Evolutionary conservation across 2,888 invertebrate genomes (phyloP).

Genomic region (Coronaproctus castanopsis): DNA sequence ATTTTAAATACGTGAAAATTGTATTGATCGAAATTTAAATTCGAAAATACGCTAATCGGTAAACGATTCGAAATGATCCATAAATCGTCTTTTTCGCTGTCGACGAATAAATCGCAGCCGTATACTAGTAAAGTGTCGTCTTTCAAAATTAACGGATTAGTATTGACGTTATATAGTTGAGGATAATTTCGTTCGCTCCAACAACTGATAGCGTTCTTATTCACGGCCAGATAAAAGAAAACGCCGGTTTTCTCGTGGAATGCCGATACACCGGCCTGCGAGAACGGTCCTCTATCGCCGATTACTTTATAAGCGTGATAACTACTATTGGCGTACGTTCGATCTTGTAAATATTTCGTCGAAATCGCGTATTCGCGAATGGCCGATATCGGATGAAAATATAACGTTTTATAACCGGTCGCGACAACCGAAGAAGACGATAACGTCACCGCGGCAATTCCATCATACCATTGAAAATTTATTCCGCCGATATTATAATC

Average conservation of each 20-base stretch:
- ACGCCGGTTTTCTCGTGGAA: slow-evolving; percentile 46
- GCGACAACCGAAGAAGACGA: slow-evolving; percentile 31
- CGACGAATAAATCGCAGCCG: slow-evolving; percentile 60
- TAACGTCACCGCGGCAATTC: slow-evolving; percentile 53
- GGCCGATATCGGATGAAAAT: slow-evolving; percentile 65
- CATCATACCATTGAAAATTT: slow-evolving; percentile 71
- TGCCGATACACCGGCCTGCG: slow-evolving; percentile 52
- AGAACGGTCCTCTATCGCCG: slow-evolving; percentile 47
- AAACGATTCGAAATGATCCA: slow-evolving; percentile 50
- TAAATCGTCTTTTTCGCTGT: slow-evolving; percentile 39
- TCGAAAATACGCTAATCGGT: not conserved
- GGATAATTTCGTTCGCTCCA: slow-evolving; percentile 41
- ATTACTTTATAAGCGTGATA: slow-evolving; percentile 53
- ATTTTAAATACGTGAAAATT: not conserved
- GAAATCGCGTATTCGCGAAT: slow-evolving; percentile 58
- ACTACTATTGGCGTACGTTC: slow-evolving; percentile 43
- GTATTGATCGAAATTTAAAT: not conserved
- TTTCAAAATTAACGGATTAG: slow-evolving; percentile 39
- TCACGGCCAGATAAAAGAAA: slow-evolving; percentile 57
- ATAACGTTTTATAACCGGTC: slow-evolving; percentile 36
- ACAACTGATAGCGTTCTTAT: slow-evolving; percentile 52
- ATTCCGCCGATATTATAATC: slow-evolving; percentile 51
- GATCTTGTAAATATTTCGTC: slow-evolving; percentile 47
- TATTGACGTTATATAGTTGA: slow-evolving; percentile 42
- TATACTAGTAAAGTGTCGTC: slow-evolving; percentile 45